Percentiles rank a stretch among this genome's conserved stretches.
Conservation (phyloP, 2,888 invertebrate species). For the Eueremaeus valkanovi region DNA sequence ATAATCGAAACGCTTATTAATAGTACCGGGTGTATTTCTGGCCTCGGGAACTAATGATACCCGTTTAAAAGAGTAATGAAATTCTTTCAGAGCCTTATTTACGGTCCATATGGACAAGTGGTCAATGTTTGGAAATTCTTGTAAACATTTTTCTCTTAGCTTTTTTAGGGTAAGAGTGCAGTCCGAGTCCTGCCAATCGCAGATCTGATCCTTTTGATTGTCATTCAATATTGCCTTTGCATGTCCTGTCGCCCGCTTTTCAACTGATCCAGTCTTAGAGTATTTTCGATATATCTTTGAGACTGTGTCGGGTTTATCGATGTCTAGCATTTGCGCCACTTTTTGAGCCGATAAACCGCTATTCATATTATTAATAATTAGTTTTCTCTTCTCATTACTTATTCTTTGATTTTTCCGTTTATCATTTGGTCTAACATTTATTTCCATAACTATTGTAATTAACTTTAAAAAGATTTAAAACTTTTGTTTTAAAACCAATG, state of each 20-base stretch:
- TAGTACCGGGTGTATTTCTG: not conserved
- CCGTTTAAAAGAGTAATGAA: not conserved
- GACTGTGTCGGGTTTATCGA: not conserved
- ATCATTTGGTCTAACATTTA: too few relatives aligned
- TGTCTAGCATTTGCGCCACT: not conserved
- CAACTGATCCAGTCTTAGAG: not conserved
- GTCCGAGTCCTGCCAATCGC: not conserved
- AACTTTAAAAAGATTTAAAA: too few relatives aligned
- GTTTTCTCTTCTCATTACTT: not conserved
- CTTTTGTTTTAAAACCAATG: too few relatives aligned
- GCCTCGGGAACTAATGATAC: not conserved
- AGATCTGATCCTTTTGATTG: not conserved
- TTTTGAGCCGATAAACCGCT: not conserved
- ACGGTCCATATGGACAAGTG: not conserved
- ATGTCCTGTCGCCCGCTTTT: not conserved
- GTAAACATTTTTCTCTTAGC: not conserved
- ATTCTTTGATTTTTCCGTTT: too few relatives aligned
- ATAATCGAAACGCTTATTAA: not conserved
- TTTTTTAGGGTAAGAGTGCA: not conserved
- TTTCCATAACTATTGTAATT: too few relatives aligned
- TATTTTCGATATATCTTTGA: not conserved
- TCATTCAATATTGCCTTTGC: not conserved
- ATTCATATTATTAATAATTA: not conserved
- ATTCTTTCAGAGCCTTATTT: not conserved
- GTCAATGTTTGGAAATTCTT: not conserved